Conservation (phyloP, 1,140 invertebrate species). For the Brachionus sp. region DNA sequence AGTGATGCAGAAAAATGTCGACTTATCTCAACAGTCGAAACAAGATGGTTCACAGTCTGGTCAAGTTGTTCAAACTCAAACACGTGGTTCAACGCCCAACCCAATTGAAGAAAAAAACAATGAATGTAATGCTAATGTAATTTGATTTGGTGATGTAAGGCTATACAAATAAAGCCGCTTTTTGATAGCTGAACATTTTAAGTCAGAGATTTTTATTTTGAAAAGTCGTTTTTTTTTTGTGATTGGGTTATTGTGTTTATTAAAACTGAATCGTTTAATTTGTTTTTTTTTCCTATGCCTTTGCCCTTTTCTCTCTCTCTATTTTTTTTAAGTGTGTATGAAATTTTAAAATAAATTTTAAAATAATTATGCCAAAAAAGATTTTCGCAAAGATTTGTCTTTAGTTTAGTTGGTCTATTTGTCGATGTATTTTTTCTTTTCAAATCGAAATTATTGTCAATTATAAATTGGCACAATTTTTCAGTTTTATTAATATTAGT, state of each 20-base stretch:
- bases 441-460: not conserved
- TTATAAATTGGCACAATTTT: slow-evolving; percentile 6
- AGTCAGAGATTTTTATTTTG: not conserved
- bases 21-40: not conserved
- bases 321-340: not conserved
- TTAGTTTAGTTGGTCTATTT: not conserved
- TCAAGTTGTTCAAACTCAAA: not conserved
- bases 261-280: not conserved
- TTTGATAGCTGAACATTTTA: not conserved
- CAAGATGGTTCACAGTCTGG: not conserved
- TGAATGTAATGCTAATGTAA: not conserved
- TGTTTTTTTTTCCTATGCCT: not conserved
- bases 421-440: not conserved
- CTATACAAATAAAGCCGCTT: slow-evolving; percentile 1
- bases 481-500: not conserved
- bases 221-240: slow-evolving; percentile 12
- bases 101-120: not conserved
- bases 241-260: not conserved
- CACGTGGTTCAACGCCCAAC: not conserved
- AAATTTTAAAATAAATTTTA: slow-evolving; percentile 9
- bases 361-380: not conserved
- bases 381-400: not conserved
- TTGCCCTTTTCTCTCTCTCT: not conserved
- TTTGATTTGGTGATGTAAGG: not conserved
- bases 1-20: not conserved